phyloP scores from a whole-genome alignment of 2,888 invertebrate species.

The Chymomyza procnemis region DNA sequence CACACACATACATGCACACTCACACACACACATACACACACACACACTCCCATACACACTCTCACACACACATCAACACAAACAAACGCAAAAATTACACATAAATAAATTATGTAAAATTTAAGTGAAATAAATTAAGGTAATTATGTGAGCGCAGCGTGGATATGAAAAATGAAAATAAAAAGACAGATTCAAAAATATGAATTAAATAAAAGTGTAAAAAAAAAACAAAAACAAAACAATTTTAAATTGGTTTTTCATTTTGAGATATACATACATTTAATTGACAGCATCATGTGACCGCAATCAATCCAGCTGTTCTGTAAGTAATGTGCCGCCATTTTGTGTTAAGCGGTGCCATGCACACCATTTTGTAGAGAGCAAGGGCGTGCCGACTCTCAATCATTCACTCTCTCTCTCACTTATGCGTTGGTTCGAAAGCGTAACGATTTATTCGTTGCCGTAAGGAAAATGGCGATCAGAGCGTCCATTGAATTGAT shows the following conservation, averaged over 20 bases:
- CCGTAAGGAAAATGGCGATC: no score
- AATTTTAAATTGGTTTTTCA: neutral
- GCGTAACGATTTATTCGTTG: no score
- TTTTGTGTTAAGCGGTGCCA: neutral
- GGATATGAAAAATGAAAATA: constrained; percentile 19
- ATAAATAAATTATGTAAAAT: constrained; percentile 34
- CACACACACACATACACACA: constrained; percentile 15
- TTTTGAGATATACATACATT: constrained; percentile 6
- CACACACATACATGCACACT: neutral
- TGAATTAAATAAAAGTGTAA: constrained; percentile 53
- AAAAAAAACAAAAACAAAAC: constrained; percentile 36
- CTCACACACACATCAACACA: constrained; percentile 16
- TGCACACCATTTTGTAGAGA: no score
- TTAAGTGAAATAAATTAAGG: constrained; percentile 29
- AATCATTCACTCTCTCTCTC: no score
- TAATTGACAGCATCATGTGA: constrained; percentile 18
- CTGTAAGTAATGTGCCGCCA: neutral
- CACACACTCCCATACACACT: neutral
- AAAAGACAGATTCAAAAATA: constrained; percentile 26
- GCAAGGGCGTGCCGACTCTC: no score
- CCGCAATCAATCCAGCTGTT: neutral
- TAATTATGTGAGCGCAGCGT: constrained; percentile 7
- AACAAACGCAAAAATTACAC: constrained; percentile 24
- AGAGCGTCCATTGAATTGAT: no score
- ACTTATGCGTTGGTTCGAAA: no score